Conservation (phyloP, 92 coral and sea anemone species). For the Epizoanthus fatuus region DNA sequence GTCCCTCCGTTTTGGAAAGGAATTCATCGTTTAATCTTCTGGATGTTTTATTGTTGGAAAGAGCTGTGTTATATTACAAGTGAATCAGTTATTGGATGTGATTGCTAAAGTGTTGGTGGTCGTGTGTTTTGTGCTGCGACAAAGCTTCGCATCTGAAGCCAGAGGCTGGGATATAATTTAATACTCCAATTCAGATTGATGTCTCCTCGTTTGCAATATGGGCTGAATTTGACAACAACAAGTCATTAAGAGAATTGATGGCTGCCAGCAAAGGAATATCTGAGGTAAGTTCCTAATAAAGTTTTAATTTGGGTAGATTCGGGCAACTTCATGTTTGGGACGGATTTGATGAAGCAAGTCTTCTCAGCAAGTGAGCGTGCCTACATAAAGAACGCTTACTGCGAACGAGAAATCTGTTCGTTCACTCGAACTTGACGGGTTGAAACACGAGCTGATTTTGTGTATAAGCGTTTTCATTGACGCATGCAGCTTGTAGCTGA, state of each 20-base stretch:
- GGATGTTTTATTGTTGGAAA: slow-evolving; percentile 14
- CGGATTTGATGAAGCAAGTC: slow-evolving; percentile 40
- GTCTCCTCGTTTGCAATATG: slow-evolving; percentile 22
- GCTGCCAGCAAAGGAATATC: slow-evolving; percentile 44
- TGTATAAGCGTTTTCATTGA: slow-evolving; percentile 8
- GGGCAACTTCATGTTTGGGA: slow-evolving; percentile 35
- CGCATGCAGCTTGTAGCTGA: slow-evolving; percentile 30
- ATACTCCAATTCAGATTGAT: slow-evolving; percentile 25
- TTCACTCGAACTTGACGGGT: slow-evolving; percentile 47
- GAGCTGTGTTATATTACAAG: background rate
- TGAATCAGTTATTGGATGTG: slow-evolving; percentile 30
- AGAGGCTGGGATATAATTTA: slow-evolving; percentile 22
- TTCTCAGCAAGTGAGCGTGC: slow-evolving; percentile 36
- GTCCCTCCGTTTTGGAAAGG: slow-evolving; percentile 40
- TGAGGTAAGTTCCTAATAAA: slow-evolving; percentile 36
- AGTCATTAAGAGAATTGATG: slow-evolving; percentile 34
- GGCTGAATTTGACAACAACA: slow-evolving; percentile 29
- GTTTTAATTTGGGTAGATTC: slow-evolving; percentile 12
- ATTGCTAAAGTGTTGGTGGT: slow-evolving; percentile 5
- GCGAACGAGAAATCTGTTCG: slow-evolving; percentile 50
- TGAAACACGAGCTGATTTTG: slow-evolving; percentile 34
- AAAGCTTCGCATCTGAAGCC: slow-evolving; percentile 27
- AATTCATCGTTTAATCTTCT: slow-evolving; percentile 20
- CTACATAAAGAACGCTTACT: slow-evolving; percentile 35
- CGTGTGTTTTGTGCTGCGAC: background rate